Evolutionary conservation across 2,113 vertebrate genomes (phyloP), one percentile per base, ranked within the genome.

Genomic region (Tringa solitaria): DNA sequence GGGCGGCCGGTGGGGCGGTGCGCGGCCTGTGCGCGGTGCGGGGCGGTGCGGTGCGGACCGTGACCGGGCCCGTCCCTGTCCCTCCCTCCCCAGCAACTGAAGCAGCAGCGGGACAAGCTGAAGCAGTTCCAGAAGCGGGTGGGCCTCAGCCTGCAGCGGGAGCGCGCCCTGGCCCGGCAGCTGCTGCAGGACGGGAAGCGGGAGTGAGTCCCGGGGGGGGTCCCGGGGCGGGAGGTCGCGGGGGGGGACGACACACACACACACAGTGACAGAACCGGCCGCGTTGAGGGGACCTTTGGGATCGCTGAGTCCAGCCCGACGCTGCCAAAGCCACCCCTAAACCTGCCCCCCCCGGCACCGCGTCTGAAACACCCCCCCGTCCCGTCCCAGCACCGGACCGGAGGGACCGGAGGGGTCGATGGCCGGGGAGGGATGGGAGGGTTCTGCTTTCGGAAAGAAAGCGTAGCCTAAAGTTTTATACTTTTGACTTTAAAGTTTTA

Each of bases 81-180:
- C 7, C 12, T 9, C 15, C 20, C 75, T 11, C 14, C 85, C 12
- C 97, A 99, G 99, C 99, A 99, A 99, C 91, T 99, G 96, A 99
- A 99, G 97, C 99, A 99, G 97, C 99, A 99, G 97, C 97, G 99
- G 87, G 99, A 99, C 97, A 99, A 99, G 76, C 98, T 99, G 94
- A 98, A 93, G 96, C 99, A 99, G 97, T 99, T 99, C 95, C 98
- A 99, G 97, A 99, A 98, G 97, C 98, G 97, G 94, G 95, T 99
- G 87, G 93, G 88, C 2, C 83, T 98, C 50, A 98, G 98, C 59
- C 97, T 99, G 97, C 98, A 99, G 81, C 97, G 98, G 33, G 99
- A 99, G 97, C 96, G 98, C 18, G 96, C 92, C 18, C 63, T 99
- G 75, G 99, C 99, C 78, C 96, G 98, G 95, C 99, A 99, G 96